Percentiles rank a stretch among this genome's conserved stretches.
These are phyloP conservation scores for Epizoanthus ramosus DNA, from an alignment of 92 coral and sea anemone genomes.

Conservation along the genomic window DNA sequence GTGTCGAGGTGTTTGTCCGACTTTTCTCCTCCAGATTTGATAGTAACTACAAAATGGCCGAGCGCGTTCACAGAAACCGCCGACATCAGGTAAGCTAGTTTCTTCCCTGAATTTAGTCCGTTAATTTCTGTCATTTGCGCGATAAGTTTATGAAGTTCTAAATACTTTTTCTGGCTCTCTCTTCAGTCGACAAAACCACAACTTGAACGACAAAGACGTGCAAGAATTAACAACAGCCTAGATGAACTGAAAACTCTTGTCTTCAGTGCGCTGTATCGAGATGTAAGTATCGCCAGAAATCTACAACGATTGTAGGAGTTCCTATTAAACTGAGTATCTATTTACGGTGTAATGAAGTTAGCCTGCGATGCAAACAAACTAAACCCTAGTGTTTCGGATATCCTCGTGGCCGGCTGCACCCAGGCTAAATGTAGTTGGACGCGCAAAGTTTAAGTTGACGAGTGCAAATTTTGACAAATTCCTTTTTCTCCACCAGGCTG, in stretches of 20 bases:
- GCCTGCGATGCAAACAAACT: no score
- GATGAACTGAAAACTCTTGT: constrained; percentile 81
- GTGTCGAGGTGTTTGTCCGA: not conserved
- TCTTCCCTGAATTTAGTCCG: not conserved
- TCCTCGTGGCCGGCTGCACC: no score
- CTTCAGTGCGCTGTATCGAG: constrained; percentile 78
- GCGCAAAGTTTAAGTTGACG: not conserved
- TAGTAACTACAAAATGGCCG: constrained; percentile 14
- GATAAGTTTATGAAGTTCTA: not conserved
- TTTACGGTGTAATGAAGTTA: no score
- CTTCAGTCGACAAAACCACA: constrained; percentile 81
- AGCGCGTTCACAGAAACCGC: constrained; percentile 22
- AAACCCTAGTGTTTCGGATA: no score
- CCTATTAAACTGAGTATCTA: no score
- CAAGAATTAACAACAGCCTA: constrained; percentile 87
- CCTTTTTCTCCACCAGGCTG: constrained; percentile 57
- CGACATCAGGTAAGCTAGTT: constrained; percentile 26
- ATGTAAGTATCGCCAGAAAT: constrained; percentile 59
- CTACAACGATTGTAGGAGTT: not conserved
- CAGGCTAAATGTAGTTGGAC: not conserved
- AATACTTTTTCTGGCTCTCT: not conserved
- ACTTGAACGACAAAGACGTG: constrained; percentile 85
- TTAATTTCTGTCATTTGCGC: not conserved
- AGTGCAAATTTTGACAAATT: constrained; percentile 1
- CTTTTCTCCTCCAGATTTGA: not conserved